Base-by-base conservation (phyloP, 2,797 vertebrate genomes). In the Lates japonicus region DNA sequence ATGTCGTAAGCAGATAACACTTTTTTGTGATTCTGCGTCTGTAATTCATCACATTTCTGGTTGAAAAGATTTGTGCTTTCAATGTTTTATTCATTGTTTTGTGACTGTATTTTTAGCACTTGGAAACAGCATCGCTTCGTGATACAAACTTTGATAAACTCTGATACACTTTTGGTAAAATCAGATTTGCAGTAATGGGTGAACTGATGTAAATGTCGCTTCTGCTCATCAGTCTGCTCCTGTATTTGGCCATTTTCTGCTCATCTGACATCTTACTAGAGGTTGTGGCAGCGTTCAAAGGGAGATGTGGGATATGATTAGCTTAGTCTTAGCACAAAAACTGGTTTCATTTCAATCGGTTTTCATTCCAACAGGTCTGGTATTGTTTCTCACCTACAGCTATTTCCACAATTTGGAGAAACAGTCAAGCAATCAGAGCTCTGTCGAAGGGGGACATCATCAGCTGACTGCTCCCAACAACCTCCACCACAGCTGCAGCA, bases 241-340 rank as follows among this genome's bases (percentile, higher is more conserved):
- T 29, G 25, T 29, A 29, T 29, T 29, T 29, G 25, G 25, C 25
- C 25, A 29, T 29, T 29, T 29, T 29, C 2, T 29, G 25, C 25
- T 29, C 25, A 29, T 29, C 25, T 29, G 25, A 29, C 25, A 29
- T 29, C 25, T 29, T 29, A 29, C 25, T 29, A 29, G 25, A 29
- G 2, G 25, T 2, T 29, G 25, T 29, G 2, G 25, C 25, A 29
- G 25, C 25, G 25, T 10, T 22, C n/a, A 49, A 22, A 25, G 8
- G 12, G 10, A 19, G 1, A 31, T 4, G 3, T 12, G 11, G 31
- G 17, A 2, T 37, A 9, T 33, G 25, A 44, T 55, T 57, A 68
- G 57, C 63, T 7, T 80, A 74, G 64, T n/a, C 70, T 57, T 69
- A 62, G 78, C 78, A 58, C 25, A 68, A 69, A 55, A 19, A 74